These are phyloP conservation scores for Tragelaphus oryx DNA, from an alignment of 2,797 vertebrate genomes.

Conservation along the genomic window DNA sequence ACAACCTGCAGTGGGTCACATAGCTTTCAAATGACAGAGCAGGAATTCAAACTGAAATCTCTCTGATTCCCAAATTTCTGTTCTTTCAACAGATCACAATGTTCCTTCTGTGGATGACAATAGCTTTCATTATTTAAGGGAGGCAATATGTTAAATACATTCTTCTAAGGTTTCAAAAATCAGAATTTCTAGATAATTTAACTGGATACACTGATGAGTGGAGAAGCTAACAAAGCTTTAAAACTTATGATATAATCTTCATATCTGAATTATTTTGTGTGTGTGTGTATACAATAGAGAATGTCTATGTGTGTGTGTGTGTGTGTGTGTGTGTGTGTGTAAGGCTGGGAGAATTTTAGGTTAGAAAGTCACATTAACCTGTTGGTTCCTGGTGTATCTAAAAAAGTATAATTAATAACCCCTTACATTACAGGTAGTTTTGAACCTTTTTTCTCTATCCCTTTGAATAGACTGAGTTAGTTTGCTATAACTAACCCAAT, in stretches of 20 bases:
- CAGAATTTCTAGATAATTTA: constrained; percentile 16
- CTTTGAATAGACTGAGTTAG: not conserved
- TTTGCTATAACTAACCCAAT: not conserved
- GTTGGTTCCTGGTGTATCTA: not conserved
- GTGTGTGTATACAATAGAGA: not conserved
- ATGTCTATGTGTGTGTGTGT: not conserved
- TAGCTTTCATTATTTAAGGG: not conserved
- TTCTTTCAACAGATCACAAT: not conserved
- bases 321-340: not conserved
- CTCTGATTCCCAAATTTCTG: not conserved
- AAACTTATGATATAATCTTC: not conserved
- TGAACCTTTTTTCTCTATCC: not conserved
- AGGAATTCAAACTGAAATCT: not conserved
- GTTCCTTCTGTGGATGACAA: not conserved
- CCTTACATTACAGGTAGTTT: not conserved
- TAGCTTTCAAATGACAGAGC: not conserved
- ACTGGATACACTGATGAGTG: not conserved
- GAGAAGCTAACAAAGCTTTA: not conserved
- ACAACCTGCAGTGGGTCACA: not conserved
- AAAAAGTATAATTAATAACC: not conserved
- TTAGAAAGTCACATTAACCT: constrained; percentile 15
- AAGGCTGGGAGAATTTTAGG: not conserved
- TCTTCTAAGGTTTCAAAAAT: not conserved
- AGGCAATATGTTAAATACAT: not conserved
- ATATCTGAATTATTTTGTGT: not conserved